phyloP scores from a whole-genome alignment of 2,888 invertebrate genomes.

The Xestia sexstrigata region DNA sequence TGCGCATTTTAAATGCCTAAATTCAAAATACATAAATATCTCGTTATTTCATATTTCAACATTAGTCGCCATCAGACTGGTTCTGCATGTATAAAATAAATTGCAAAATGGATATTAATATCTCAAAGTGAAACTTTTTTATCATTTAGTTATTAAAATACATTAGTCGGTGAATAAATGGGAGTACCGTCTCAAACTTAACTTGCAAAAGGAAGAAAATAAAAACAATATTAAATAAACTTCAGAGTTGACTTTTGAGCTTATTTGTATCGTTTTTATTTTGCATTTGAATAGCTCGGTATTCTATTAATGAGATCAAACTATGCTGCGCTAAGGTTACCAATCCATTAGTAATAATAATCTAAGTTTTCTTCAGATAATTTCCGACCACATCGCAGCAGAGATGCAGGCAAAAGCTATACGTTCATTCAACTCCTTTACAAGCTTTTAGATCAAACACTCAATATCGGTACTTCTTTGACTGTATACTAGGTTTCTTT shows the following conservation, averaged over 20 bases:
- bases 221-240: neutral
- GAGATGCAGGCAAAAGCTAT: neutral
- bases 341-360: neutral
- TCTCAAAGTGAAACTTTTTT: neutral
- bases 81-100: neutral
- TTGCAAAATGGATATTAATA: neutral
- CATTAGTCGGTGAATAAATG: neutral
- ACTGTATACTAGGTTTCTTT: neutral
- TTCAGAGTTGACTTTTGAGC: neutral
- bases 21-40: slow-evolving; percentile 61
- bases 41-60: slow-evolving; percentile 18
- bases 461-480: slow-evolving; percentile 2
- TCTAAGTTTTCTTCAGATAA: neutral
- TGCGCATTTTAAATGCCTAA: slow-evolving; percentile 44
- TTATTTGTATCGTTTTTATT: neutral
- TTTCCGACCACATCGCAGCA: neutral
- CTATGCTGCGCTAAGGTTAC: neutral
- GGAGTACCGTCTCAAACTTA: no score
- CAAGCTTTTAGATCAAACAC: neutral
- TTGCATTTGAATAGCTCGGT: neutral
- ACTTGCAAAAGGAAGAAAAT: neutral
- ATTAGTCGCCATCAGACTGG: neutral
- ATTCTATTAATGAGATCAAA: neutral
- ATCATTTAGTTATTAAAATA: neutral
- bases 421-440: neutral